Conservation (phyloP, 2,113 vertebrate genomes). For the Apteryx mantelli region DNA sequence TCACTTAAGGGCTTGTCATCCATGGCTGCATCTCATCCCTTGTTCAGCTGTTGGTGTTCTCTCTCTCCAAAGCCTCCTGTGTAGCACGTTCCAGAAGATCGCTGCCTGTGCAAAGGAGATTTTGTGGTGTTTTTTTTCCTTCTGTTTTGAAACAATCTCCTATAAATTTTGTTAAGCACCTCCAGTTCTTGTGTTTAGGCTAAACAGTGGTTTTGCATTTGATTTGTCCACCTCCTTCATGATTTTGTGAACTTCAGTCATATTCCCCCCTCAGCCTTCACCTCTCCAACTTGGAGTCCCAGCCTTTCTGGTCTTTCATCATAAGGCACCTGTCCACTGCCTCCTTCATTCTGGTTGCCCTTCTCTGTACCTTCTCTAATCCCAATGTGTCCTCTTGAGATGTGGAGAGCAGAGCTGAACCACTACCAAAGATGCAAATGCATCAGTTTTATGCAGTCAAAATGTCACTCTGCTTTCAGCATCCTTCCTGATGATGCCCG, state of each 20-base stretch:
- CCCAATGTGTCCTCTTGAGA: not conserved
- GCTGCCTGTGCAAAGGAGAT: not conserved
- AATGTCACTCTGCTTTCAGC: not conserved
- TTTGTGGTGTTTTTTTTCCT: not conserved
- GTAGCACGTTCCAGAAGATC: not conserved
- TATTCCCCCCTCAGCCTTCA: not conserved
- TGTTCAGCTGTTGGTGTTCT: accelerated
- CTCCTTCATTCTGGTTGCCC: not conserved
- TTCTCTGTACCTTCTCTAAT: not conserved
- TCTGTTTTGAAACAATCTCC: not conserved
- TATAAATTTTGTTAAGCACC: not conserved
- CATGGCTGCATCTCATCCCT: not conserved
- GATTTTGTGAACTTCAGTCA: not conserved
- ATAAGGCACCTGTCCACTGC: not conserved
- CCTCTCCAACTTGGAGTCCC: not conserved
- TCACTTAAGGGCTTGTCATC: not conserved
- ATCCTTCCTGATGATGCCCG: not conserved
- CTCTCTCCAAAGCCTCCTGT: not conserved
- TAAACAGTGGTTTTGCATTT: not conserved
- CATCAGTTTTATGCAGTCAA: not conserved
- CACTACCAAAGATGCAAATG: not conserved
- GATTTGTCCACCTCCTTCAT: not conserved
- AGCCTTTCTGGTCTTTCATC: not conserved
- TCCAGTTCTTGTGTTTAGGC: not conserved
- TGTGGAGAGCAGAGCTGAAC: not conserved